Evolutionary conservation across 2,888 invertebrate genomes (phyloP), one percentile per base, ranked within the genome.

Genomic region (Flexamia atlantica): DNA sequence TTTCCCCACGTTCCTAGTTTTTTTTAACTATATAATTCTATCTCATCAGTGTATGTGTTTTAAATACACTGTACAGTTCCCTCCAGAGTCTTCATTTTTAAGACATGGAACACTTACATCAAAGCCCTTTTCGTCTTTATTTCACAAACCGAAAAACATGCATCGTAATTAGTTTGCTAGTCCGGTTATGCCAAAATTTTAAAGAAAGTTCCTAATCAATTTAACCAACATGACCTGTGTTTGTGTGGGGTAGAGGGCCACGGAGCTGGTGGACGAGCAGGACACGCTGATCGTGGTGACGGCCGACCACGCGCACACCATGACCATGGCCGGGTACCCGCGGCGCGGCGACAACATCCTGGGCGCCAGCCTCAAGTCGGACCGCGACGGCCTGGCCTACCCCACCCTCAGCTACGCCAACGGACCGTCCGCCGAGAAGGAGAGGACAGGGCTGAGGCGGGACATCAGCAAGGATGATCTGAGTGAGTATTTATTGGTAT

Each of bases 301-400:
- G 0, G 92, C 96, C 0, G 96, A 96, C 89, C 96, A 96, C 89
- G 93, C 95, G 0, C 96, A 96, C 87, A 95, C 95, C 0, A 93
- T 96, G 93, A 93, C 94, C 0, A 92, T 95, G 40, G 93, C 93
- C 79, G 97, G 97, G 0, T 97, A 97, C 88, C 94, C 96, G 0
- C 90, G 92, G 76, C 91, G 96, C 82, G 94, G 93, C 68, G 91
- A 91, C 68, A 90, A 93, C 85, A 92, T 94, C 70, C 90, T 94
- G 23, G 93, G 82, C 5, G 88, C 90, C 0, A 88, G 88, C 12
- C 88, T 88, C 0, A 87, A 85, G 25, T 92, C 91, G 0, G 91
- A 90, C 0, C 91, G 93, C 23, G 93, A 93, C 23, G 89, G 90
- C 12, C 88, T 93, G 12, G 94, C 94, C 0, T 95, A 94, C 88